Evolutionary conservation across 2,888 invertebrate species (phyloP), one percentile per base, ranked within the genome.

Genomic region (Leuctra nigra): DNA sequence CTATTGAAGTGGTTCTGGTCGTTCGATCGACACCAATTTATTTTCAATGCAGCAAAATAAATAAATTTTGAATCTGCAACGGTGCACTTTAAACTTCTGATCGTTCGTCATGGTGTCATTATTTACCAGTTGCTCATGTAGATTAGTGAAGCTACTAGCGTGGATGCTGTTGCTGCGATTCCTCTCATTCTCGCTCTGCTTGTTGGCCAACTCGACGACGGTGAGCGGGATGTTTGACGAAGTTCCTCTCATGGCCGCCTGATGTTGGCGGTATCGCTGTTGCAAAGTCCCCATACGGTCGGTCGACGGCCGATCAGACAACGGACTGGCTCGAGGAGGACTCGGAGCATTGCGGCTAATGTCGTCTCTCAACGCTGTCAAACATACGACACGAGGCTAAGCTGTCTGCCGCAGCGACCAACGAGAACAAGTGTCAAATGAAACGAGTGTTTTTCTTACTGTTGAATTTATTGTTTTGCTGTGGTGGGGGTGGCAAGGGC

Each of bases 211-310:
- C 54, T 66, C 65, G 13, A 64, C 44, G 7, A 61, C 65, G 1
- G 64, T 61, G 29, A 62, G 55, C 7, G 65, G 65, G 29, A 64
- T 60, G 59, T 60, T 58, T 22, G 53, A 53, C 9, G 56, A 39
- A 22, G 61, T 56, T 11, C 61, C 61, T 29, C 73, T 71, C 73
- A 77, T 77, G 13, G 75, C 73, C 33, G 77, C 73, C 67, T 78
- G 80, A 64, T 80, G 80, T 62, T 78, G 78, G 36, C 77, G 73
- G 63, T 81, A 80, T 41, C 80, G 71, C 64, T 79, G 77, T 64
- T 80, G 79, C 47, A 80, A 67, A 11, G 66, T 59, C 11, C 59
- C 59, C 38, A 61, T 48, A 13, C 61, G 56, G 38, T 61, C 61
- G 7, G 11, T 24, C 22, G 24, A 11, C 24, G 14, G 14, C 9